Conservation (phyloP, 1,140 invertebrate species). For the Acromyrmex echinatior region DNA sequence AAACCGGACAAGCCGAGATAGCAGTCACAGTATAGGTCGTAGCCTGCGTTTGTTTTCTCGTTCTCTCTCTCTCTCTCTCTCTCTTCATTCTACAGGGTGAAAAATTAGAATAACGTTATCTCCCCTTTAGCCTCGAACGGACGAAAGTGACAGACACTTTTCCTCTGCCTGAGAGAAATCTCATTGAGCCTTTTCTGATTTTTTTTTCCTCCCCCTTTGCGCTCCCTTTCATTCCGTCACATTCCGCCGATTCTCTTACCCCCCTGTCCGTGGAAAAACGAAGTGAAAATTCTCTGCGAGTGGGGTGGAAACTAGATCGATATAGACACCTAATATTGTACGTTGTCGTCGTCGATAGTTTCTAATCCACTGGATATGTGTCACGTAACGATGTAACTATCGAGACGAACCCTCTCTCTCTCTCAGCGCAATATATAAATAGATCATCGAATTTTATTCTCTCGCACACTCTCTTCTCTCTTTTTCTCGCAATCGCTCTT, state of each 20-base stretch:
- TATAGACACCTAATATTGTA: slow-evolving; percentile 70
- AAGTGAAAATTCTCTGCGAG: slow-evolving; percentile 62
- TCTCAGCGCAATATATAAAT: slow-evolving; percentile 79
- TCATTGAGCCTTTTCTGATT: neutral
- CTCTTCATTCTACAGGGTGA: slow-evolving; percentile 13
- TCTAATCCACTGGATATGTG: slow-evolving; percentile 78
- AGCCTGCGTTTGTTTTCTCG: neutral
- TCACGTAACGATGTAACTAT: slow-evolving; percentile 76
- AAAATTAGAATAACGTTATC: slow-evolving; percentile 6
- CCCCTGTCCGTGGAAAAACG: slow-evolving; percentile 49
- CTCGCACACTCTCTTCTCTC: slow-evolving; percentile 18
- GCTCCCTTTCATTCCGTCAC: slow-evolving; percentile 1
- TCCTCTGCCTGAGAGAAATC: slow-evolving; percentile 17
- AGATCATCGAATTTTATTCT: slow-evolving; percentile 78
- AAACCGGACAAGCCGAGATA: slow-evolving; percentile 4
- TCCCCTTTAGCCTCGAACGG: slow-evolving; percentile 6
- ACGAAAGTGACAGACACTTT: slow-evolving; percentile 41
- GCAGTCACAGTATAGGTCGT: slow-evolving; percentile 1
- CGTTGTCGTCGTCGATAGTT: slow-evolving; percentile 57
- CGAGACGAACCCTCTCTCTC: slow-evolving; percentile 35
- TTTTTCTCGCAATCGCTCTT: slow-evolving; percentile 32
- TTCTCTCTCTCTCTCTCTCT: neutral
- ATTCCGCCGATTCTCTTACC: slow-evolving; percentile 31
- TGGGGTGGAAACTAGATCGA: slow-evolving; percentile 60
- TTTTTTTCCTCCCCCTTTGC: neutral